Evolutionary conservation across 2,888 invertebrate genomes (phyloP).

Genomic region (Trachelus iudaicus): DNA sequence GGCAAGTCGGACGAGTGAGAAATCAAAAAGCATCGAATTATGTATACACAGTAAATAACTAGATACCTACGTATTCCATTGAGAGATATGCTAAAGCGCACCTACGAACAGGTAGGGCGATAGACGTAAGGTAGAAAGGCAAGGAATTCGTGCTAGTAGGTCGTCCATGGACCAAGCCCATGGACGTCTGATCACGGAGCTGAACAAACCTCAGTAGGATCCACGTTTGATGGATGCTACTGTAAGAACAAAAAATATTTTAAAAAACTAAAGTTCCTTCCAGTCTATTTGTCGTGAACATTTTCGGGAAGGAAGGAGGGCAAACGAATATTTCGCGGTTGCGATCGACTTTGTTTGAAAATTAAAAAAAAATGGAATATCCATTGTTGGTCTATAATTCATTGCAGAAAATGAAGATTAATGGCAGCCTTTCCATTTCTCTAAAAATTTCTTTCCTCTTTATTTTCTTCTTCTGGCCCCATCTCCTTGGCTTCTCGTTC

Average conservation of each 20-base stretch:
- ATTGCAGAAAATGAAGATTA: neutral
- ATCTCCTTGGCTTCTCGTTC: neutral
- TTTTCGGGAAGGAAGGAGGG: neutral
- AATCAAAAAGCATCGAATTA: neutral
- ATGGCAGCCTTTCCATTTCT: neutral
- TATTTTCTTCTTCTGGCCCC: neutral
- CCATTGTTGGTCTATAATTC: neutral
- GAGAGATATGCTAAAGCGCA: neutral
- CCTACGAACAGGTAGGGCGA: neutral
- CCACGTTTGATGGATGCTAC: neutral
- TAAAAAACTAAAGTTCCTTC: neutral
- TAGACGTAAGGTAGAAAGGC: constrained; percentile 43
- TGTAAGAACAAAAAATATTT: neutral
- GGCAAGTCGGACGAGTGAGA: neutral
- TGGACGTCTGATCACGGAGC: constrained; percentile 13
- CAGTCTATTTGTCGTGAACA: neutral
- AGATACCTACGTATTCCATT: neutral
- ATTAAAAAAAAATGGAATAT: neutral
- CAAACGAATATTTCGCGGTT: neutral
- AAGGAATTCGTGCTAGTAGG: constrained; percentile 60
- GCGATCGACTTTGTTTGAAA: neutral
- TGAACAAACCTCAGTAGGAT: neutral
- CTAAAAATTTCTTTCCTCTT: neutral
- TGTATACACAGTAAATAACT: neutral
- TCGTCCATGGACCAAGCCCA: constrained; percentile 57